A percentile compares a stretch with the other conserved stretches of the same genome.
These are phyloP conservation scores for Clepsis dumicolana DNA, from an alignment of 2,888 invertebrate genomes.

Conservation along the genomic window DNA sequence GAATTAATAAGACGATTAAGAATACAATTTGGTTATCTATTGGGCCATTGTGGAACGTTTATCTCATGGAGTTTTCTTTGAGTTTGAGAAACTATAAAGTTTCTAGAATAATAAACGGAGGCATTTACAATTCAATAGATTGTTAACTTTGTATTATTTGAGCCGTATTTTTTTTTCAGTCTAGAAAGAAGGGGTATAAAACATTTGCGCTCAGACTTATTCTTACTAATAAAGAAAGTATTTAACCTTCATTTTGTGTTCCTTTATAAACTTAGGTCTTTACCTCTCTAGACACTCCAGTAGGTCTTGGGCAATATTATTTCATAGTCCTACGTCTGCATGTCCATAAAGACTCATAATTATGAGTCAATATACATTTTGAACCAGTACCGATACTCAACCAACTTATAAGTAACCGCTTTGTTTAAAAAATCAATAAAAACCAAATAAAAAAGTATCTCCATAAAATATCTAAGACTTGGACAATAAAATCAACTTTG, in stretches of 20 bases:
- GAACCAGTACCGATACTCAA: too few relatives aligned
- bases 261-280: too few relatives aligned
- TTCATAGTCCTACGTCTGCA: neutral
- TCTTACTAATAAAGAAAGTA: too few relatives aligned
- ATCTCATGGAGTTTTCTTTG: neutral
- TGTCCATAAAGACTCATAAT: too few relatives aligned
- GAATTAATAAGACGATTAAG: constrained; percentile 29
- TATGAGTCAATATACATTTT: too few relatives aligned
- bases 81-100: neutral
- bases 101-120: neutral
- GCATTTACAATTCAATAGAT: neutral
- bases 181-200: too few relatives aligned
- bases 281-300: neutral
- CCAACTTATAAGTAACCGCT: too few relatives aligned
- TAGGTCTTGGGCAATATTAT: neutral
- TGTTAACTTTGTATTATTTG: neutral
- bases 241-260: too few relatives aligned
- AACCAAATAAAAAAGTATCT: constrained; percentile 1
- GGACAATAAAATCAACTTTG: constrained; percentile 31
- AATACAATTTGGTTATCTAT: constrained; percentile 16
- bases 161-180: too few relatives aligned
- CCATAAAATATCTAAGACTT: constrained; percentile 34
- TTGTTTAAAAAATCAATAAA: constrained; percentile 6
- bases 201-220: too few relatives aligned
- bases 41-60: constrained; percentile 4